Evolutionary conservation across 1,140 invertebrate species (phyloP).

Genomic region (Carposina sasakii): DNA sequence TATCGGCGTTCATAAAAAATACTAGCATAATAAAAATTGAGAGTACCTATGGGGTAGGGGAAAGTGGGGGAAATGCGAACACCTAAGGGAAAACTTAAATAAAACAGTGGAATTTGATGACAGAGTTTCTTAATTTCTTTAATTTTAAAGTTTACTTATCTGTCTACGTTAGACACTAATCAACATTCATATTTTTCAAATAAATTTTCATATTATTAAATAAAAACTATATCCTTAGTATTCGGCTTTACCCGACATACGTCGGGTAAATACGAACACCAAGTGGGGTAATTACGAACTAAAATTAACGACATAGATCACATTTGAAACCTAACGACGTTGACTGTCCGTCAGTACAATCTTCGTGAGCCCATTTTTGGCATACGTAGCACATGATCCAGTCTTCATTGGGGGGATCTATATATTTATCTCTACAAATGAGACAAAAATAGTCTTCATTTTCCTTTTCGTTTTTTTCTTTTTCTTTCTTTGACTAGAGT

Average conservation of each 20-base stretch:
- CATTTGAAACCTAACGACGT: constrained; percentile 8
- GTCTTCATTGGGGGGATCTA: constrained; percentile 1
- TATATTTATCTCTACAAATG: constrained; percentile 10
- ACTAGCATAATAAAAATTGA: no score
- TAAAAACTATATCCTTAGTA: constrained; percentile 6
- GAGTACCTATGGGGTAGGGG: no score
- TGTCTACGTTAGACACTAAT: neutral
- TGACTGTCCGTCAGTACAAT: constrained; percentile 10
- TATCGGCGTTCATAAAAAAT: no score
- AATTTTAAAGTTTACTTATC: neutral
- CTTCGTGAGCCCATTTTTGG: constrained; percentile 12
- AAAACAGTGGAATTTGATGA: constrained; percentile 7
- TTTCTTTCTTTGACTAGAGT: constrained; percentile 9
- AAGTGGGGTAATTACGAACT: constrained; percentile 7
- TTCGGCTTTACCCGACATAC: constrained; percentile 7
- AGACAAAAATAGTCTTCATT: constrained; percentile 7
- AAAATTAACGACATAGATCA: constrained; percentile 7
- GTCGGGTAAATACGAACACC: constrained; percentile 11
- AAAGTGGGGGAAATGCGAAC: constrained; percentile 12
- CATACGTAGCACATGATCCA: constrained; percentile 12
- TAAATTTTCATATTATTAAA: constrained; percentile 2
- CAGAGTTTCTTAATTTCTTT: neutral
- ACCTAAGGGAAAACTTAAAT: constrained; percentile 11
- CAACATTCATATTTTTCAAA: constrained; percentile 8
- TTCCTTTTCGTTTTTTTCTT: constrained; percentile 4